Percentiles rank a stretch among this genome's conserved stretches.
phyloP scores from a whole-genome alignment of 2,888 invertebrate genomes.

The Ptychoptera contaminata region DNA sequence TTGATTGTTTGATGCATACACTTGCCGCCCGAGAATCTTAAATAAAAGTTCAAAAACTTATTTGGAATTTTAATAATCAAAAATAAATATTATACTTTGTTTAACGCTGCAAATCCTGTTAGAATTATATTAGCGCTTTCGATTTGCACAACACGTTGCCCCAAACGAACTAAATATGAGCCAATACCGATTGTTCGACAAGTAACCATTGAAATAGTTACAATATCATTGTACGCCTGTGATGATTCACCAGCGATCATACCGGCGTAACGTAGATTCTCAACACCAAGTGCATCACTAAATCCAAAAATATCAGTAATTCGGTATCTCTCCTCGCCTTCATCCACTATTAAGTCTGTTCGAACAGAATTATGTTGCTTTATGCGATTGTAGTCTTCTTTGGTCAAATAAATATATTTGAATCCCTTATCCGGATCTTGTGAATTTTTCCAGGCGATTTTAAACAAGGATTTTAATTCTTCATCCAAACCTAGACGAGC shows the following conservation, averaged over 20 bases:
- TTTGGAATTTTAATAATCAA: too few species aligned
- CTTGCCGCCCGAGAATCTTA: conserved; percentile 76
- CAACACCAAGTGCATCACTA: conserved; percentile 90
- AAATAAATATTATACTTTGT: conserved; percentile 40
- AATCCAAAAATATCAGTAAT: conserved; percentile 91
- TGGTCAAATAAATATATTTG: conserved; percentile 86
- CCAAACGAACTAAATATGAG: conserved; percentile 84
- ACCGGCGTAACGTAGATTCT: conserved; percentile 84
- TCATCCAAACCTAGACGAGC: conserved; percentile 96
- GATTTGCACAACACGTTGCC: conserved; percentile 81
- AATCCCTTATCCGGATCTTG: conserved; percentile 86
- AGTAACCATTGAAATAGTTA: conserved; percentile 92
- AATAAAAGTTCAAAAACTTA: too few species aligned
- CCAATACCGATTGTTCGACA: conserved; percentile 98
- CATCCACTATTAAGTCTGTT: conserved; percentile 81
- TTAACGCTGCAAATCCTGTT: conserved; percentile 91
- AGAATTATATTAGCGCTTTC: conserved; percentile 97
- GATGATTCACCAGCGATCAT: conserved; percentile 98
- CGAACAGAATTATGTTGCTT: conserved; percentile 68
- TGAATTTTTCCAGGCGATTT: conserved; percentile 82
- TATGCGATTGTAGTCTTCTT: conserved; percentile 74
- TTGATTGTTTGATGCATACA: conserved; percentile 98
- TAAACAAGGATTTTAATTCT: conserved; percentile 83
- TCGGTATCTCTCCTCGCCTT: conserved; percentile 77
- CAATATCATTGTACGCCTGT: conserved; percentile 82